phyloP scores from a whole-genome alignment of 2,113 vertebrate genomes.

The Corythaixoides concolor region DNA sequence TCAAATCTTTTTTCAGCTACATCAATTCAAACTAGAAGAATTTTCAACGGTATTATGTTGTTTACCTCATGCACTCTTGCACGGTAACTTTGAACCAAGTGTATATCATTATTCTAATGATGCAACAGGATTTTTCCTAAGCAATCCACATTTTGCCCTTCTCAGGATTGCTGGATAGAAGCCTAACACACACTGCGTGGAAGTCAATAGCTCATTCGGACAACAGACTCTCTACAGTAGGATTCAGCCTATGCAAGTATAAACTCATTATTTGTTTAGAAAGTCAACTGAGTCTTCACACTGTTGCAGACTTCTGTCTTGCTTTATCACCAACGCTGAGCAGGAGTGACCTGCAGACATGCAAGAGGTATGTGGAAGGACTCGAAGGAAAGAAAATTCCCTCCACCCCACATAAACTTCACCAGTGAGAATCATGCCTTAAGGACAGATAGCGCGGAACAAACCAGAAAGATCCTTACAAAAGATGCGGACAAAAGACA shows the following conservation, averaged over 20 bases:
- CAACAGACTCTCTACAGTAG: background rate
- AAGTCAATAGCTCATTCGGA: background rate
- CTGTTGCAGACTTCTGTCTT: background rate
- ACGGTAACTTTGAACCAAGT: background rate
- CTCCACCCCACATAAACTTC: background rate
- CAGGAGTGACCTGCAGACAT: background rate
- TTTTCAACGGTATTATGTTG: background rate
- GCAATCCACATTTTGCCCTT: background rate
- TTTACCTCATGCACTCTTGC: background rate
- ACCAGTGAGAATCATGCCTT: background rate
- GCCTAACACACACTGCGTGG: accelerated
- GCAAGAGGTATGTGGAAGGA: background rate
- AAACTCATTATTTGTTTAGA: background rate
- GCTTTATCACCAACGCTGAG: background rate
- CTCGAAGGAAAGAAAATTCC: background rate
- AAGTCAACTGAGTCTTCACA: background rate
- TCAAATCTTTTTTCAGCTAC: background rate
- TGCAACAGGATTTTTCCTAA: background rate
- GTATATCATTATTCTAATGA: background rate
- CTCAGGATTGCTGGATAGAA: background rate
- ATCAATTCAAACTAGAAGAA: background rate
- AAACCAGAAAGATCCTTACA: background rate
- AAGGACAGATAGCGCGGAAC: accelerated
- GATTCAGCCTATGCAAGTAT: background rate
- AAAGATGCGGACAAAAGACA: background rate